Conservation (phyloP, 1,140 invertebrate species). For the Ceratosolen fusciceps region DNA sequence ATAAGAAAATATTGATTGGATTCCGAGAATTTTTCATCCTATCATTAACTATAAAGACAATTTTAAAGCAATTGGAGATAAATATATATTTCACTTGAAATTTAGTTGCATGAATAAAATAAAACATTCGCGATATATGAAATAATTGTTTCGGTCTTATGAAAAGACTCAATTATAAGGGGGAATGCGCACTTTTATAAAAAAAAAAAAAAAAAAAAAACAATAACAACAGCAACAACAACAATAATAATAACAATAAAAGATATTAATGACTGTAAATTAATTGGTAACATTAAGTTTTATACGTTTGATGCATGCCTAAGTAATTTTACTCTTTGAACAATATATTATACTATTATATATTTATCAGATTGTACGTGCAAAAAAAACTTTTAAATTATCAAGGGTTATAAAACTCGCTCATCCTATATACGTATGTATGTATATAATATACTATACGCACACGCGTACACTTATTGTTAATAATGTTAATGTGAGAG, state of each 20-base stretch:
- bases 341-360: too few relatives aligned
- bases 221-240: neutral
- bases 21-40: neutral
- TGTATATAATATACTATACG: too few relatives aligned
- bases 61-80: neutral
- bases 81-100: neutral
- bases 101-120: neutral
- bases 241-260: neutral
- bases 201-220: neutral
- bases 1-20: neutral
- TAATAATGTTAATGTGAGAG: too few relatives aligned
- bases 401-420: too few relatives aligned
- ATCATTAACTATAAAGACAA: neutral
- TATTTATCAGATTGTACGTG: too few relatives aligned
- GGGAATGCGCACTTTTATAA: too few relatives aligned
- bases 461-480: too few relatives aligned
- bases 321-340: too few relatives aligned
- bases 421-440: too few relatives aligned
- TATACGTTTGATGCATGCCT: too few relatives aligned
- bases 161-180: neutral
- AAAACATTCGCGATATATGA: neutral
- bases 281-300: neutral
- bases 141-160: neutral
- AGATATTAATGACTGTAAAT: neutral
- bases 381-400: too few relatives aligned